A percentile compares a stretch with the other conserved stretches of the same genome.
Conservation (phyloP, 1,140 invertebrate genomes). For the Caenorhabditis brenneri region DNA sequence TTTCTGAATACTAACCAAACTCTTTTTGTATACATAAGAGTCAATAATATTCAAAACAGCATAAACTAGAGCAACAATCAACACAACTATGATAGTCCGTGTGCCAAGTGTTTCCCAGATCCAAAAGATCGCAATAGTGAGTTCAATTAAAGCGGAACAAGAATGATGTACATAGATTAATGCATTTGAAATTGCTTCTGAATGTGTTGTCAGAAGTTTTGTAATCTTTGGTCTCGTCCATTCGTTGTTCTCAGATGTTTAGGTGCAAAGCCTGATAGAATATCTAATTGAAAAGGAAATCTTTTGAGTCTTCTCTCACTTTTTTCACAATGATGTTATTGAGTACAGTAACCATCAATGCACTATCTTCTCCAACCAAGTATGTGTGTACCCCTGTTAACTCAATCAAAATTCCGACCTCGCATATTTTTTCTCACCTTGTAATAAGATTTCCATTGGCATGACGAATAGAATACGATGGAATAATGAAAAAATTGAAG, state of each 20-base stretch:
- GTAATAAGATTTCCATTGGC: neutral
- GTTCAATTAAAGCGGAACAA: slow-evolving; percentile 4
- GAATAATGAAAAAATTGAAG: slow-evolving; percentile 16
- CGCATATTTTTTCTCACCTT: neutral
- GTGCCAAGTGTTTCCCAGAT: slow-evolving; percentile 26
- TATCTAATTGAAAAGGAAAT: neutral
- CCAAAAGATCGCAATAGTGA: slow-evolving; percentile 9
- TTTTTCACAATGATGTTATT: slow-evolving; percentile 13
- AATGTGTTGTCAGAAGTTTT: slow-evolving; percentile 39
- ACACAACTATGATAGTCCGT: neutral
- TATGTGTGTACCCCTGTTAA: neutral
- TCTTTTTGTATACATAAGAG: slow-evolving; percentile 31
- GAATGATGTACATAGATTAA: slow-evolving; percentile 5
- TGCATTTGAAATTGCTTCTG: slow-evolving; percentile 22
- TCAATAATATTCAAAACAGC: slow-evolving; percentile 1
- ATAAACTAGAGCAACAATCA: slow-evolving; percentile 1
- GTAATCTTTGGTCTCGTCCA: neutral
- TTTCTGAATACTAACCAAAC: neutral
- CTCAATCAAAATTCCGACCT: neutral
- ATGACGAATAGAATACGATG: slow-evolving; percentile 1
- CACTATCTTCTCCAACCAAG: slow-evolving; percentile 19
- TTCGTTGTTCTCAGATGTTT: slow-evolving; percentile 17
- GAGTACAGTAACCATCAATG: slow-evolving; percentile 13
- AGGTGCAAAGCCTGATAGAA: neutral
- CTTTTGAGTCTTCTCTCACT: neutral